These are phyloP conservation scores for Thalassarche chlororhynchos DNA, from an alignment of 2,113 vertebrate genomes.

Conservation along the genomic window DNA sequence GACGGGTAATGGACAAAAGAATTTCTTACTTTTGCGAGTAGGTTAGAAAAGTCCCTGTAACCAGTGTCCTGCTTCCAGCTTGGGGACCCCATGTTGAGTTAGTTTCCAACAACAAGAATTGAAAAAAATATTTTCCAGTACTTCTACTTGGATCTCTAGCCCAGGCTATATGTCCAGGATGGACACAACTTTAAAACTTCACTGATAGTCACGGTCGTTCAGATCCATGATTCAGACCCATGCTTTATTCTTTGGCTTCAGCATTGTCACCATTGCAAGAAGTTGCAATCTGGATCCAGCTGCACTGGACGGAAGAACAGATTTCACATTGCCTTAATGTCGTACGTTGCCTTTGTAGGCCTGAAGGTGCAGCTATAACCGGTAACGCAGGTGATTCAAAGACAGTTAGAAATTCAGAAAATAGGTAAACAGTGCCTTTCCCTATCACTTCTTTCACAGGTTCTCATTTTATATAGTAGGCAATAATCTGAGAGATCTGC, in stretches of 20 bases:
- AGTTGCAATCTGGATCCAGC: background rate
- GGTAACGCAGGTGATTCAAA: background rate
- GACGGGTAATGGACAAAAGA: background rate
- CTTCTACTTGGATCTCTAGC: background rate
- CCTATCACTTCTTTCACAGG: background rate
- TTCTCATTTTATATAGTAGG: background rate
- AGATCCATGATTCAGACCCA: background rate
- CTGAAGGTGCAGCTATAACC: background rate
- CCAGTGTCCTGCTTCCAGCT: background rate
- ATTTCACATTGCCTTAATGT: background rate
- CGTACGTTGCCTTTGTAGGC: background rate
- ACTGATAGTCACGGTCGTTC: background rate
- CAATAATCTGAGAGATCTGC: background rate
- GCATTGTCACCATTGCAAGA: background rate
- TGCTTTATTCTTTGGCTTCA: background rate
- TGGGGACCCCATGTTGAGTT: background rate
- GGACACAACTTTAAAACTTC: background rate
- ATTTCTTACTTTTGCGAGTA: background rate
- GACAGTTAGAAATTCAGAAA: background rate
- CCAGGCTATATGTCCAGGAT: background rate
- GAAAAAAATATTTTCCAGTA: background rate
- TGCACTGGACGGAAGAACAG: background rate
- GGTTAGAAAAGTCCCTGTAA: background rate
- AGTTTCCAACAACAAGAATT: background rate
- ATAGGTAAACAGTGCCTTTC: background rate